Conservation (phyloP, 2,113 vertebrate species). For the Rhinichthys klamathensis region DNA sequence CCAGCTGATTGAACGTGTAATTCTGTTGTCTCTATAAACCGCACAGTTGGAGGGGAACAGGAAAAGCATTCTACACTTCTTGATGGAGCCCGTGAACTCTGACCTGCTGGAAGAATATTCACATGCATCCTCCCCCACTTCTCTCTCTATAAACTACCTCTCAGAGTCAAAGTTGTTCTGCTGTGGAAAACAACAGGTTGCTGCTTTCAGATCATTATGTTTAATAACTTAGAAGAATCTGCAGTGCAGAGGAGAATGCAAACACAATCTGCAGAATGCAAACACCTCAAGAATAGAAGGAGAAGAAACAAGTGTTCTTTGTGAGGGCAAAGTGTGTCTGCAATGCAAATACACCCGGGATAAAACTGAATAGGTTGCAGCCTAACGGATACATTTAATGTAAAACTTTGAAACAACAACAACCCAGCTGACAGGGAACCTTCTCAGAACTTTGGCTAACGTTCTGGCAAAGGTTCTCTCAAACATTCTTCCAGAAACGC, state of each 20-base stretch:
- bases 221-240: background rate
- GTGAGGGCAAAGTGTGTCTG: slow-evolving; percentile 19
- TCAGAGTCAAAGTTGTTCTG: slow-evolving; percentile 40
- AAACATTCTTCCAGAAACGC: too few species aligned
- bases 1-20: background rate
- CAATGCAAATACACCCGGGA: background rate
- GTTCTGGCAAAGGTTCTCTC: too few species aligned
- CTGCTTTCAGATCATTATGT: background rate
- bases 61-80: slow-evolving; percentile 50
- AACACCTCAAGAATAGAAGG: background rate
- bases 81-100: slow-evolving; percentile 54
- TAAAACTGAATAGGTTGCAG: background rate
- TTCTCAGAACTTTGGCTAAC: too few species aligned
- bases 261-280: background rate
- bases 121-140: slow-evolving; percentile 49
- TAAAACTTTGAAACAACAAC: too few species aligned
- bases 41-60: slow-evolving; percentile 46
- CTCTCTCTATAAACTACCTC: slow-evolving; percentile 45
- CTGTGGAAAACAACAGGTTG: slow-evolving; percentile 38
- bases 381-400: background rate
- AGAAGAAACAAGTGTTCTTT: slow-evolving; percentile 7
- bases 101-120: slow-evolving; percentile 54
- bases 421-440: too few species aligned
- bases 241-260: background rate
- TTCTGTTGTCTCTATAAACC: slow-evolving; percentile 34